A percentile compares a stretch with the other conserved stretches of the same genome.
Conservation (phyloP, 1,140 invertebrate genomes). For the Aphidius ervi region DNA sequence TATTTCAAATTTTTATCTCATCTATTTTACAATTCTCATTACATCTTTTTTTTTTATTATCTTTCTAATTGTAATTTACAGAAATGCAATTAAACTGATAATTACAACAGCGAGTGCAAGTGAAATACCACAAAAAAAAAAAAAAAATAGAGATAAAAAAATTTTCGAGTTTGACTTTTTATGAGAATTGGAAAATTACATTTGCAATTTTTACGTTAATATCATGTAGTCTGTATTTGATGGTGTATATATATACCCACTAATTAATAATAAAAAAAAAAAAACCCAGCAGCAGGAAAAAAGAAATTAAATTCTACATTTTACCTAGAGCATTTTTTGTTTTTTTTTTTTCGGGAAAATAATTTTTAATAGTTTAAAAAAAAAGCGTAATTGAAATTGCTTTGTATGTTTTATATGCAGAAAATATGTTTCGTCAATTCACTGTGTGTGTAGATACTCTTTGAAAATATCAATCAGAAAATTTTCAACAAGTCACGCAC, state of each 20-base stretch:
- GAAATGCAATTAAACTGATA: conserved; percentile 44
- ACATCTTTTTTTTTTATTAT: conserved; percentile 13
- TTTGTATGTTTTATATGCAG: no score
- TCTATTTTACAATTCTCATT: conserved; percentile 10
- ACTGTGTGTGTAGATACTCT: background rate
- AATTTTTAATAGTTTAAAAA: no score
- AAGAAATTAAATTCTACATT: background rate
- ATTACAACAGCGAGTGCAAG: conserved; percentile 33
- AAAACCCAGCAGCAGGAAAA: background rate
- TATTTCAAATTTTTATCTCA: background rate
- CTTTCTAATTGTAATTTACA: conserved; percentile 41
- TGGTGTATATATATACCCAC: background rate
- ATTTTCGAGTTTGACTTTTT: conserved; percentile 25
- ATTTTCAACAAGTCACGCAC: conserved; percentile 11
- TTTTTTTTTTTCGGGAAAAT: no score
- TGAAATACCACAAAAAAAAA: conserved; percentile 13
- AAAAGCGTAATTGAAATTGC: no score
- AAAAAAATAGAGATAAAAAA: conserved; percentile 10
- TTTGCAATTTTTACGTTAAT: conserved; percentile 34
- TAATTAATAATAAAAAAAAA: background rate
- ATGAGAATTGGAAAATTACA: conserved; percentile 29
- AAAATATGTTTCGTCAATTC: no score
- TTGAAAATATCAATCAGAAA: conserved; percentile 11
- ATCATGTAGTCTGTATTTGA: conserved; percentile 7
- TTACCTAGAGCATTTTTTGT: no score